These are phyloP conservation scores for Thera britannica DNA, from an alignment of 2,888 invertebrate species.

Conservation along the genomic window DNA sequence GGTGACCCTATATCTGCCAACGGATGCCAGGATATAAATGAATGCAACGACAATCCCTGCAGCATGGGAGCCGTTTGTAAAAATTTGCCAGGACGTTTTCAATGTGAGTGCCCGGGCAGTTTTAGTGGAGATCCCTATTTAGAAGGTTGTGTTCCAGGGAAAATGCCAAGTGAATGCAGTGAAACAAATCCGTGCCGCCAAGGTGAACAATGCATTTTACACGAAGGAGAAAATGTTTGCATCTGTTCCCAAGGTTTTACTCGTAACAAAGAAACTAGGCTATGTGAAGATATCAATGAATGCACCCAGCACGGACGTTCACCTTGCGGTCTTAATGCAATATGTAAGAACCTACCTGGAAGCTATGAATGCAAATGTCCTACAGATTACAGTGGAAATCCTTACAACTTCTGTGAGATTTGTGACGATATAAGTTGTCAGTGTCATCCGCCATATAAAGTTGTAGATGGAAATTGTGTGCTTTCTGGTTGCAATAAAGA, in stretches of 20 bases:
- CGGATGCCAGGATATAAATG: constrained; percentile 95
- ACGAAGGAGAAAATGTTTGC: constrained; percentile 93
- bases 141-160: constrained; percentile 89
- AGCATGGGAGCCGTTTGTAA: constrained; percentile 93
- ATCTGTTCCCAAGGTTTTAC: constrained; percentile 95
- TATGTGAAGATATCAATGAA: constrained; percentile 94
- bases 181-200: constrained; percentile 90
- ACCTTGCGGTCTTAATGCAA: constrained; percentile 94
- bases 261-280: constrained; percentile 89
- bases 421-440: constrained; percentile 93
- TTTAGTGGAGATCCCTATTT: constrained; percentile 92
- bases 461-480: constrained; percentile 93
- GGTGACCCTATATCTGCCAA: constrained; percentile 86
- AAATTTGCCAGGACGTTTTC: constrained; percentile 93
- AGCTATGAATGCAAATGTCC: constrained; percentile 97
- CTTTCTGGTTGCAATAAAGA: constrained; percentile 92
- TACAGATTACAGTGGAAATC: constrained; percentile 94
- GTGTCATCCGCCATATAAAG: constrained; percentile 94
- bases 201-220: constrained; percentile 94
- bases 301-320: constrained; percentile 91
- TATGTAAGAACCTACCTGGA: constrained; percentile 96
- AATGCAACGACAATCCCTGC: constrained; percentile 93
- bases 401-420: constrained; percentile 93
- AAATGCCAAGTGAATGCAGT: constrained; percentile 89
- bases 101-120: constrained; percentile 94